These are phyloP conservation scores for Eristalis pertinax DNA, from an alignment of 2,888 invertebrate genomes.

Conservation along the genomic window DNA sequence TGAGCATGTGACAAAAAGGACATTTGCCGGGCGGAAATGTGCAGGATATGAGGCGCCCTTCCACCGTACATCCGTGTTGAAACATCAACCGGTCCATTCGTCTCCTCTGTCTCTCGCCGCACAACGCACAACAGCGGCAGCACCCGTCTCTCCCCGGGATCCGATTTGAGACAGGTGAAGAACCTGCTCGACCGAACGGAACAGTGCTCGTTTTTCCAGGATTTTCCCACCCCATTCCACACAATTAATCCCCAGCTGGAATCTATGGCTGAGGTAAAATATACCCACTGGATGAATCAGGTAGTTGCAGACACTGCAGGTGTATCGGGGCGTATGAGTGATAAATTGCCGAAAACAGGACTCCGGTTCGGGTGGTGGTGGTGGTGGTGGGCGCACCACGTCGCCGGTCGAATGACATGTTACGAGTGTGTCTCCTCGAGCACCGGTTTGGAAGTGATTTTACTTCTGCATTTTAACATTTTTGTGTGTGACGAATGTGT, in stretches of 20 bases:
- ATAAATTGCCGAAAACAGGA: constrained; percentile 62
- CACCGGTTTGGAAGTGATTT: constrained; percentile 52
- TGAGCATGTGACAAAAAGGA: constrained; percentile 66
- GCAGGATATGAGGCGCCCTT: constrained; percentile 28
- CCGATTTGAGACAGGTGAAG: constrained; percentile 44
- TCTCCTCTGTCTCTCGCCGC: constrained; percentile 19
- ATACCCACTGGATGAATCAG: constrained; percentile 30
- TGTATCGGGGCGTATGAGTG: constrained; percentile 54
- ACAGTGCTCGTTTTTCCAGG: constrained; percentile 19
- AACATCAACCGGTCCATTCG: constrained; percentile 45
- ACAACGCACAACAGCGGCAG: constrained; percentile 1
- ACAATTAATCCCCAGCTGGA: constrained; percentile 50
- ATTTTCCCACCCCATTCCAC: constrained; percentile 52
- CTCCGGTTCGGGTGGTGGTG: neutral
- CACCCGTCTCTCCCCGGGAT: neutral
- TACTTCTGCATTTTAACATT: constrained; percentile 35
- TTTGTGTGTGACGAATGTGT: constrained; percentile 41
- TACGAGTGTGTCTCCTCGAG: constrained; percentile 22
- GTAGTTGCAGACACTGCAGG: constrained; percentile 22
- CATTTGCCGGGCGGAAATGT: constrained; percentile 51
- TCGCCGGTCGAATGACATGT: constrained; percentile 22
- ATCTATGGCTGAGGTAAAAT: constrained; percentile 35
- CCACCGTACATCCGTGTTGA: constrained; percentile 49
- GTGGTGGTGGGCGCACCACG: neutral
- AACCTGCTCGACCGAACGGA: constrained; percentile 6